phyloP scores from a whole-genome alignment of 2,113 vertebrate species.

The Podilymbus podiceps region DNA sequence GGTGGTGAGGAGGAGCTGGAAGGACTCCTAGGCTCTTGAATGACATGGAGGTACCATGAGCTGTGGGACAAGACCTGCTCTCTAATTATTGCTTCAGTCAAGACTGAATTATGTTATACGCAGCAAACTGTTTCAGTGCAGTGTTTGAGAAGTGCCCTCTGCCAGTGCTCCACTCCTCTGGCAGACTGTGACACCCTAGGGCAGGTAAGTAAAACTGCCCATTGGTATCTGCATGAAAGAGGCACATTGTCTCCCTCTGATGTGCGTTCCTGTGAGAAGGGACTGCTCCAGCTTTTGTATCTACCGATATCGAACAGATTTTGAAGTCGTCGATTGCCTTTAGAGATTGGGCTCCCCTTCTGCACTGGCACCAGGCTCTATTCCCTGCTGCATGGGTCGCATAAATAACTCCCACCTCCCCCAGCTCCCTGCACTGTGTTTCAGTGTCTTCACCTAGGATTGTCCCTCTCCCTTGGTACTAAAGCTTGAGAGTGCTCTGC shows the following conservation, averaged over 20 bases:
- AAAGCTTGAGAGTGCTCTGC: not conserved
- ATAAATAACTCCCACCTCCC: not conserved
- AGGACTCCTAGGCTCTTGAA: not conserved
- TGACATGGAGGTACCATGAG: not conserved
- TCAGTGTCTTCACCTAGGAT: not conserved
- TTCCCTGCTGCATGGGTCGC: not conserved
- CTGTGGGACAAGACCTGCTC: not conserved
- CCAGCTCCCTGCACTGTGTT: not conserved
- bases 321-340: not conserved
- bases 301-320: not conserved
- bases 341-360: not conserved
- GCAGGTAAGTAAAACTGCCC: not conserved
- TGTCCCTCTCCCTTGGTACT: not conserved
- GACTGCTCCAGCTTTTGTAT: not conserved
- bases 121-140: not conserved
- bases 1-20: not conserved
- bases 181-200: accelerated
- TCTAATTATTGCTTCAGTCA: not conserved
- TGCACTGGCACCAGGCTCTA: not conserved
- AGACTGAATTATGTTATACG: not conserved
- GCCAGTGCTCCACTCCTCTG: not conserved
- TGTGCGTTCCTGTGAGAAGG: not conserved
- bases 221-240: not conserved
- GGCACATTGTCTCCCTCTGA: not conserved
- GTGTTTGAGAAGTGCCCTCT: not conserved